Conservation (phyloP, 2,113 vertebrate species). For the Tinamus guttatus region DNA sequence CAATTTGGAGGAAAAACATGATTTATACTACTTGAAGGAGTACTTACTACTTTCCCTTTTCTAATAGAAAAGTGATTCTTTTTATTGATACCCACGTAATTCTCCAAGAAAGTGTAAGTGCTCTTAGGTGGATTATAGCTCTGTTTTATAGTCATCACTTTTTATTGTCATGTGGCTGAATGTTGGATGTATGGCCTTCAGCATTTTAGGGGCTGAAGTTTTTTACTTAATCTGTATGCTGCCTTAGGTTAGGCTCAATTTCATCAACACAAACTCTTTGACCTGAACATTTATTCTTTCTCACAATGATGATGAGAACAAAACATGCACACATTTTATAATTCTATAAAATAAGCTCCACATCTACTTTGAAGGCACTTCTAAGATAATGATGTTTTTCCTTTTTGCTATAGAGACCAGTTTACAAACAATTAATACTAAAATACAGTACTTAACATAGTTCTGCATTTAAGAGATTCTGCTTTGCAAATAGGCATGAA, state of each 20-base stretch:
- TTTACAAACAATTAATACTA: neutral
- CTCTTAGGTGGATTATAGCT: neutral
- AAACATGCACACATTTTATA: neutral
- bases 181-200: neutral
- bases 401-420: neutral
- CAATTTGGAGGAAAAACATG: neutral
- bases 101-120: neutral
- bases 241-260: neutral
- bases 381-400: neutral
- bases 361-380: neutral
- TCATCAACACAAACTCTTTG: neutral
- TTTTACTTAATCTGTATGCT: neutral
- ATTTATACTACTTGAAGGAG: neutral
- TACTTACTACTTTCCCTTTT: neutral
- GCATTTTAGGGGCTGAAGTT: neutral
- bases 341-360: neutral
- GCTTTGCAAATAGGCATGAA: neutral
- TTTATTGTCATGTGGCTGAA: neutral
- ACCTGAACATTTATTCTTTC: neutral
- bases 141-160: neutral
- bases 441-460: neutral
- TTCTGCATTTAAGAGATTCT: neutral
- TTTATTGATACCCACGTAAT: neutral
- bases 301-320: neutral
- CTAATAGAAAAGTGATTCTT: neutral